Evolutionary conservation across 2,113 vertebrate genomes (phyloP).

Genomic region (Syrrhaptes paradoxus): DNA sequence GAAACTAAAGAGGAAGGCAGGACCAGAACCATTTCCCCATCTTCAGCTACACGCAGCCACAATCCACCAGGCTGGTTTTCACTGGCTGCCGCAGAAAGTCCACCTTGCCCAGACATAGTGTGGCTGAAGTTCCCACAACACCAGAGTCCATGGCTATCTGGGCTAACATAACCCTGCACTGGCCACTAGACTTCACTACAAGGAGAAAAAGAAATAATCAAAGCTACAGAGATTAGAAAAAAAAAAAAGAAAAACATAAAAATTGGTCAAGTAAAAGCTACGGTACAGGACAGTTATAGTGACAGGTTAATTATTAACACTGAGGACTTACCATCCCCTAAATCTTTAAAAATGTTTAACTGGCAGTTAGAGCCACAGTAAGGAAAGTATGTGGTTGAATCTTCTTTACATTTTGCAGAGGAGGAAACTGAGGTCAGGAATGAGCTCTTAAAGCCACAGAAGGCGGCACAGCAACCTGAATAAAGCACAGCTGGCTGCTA

Average conservation of each 20-base stretch:
- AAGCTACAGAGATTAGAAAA: neutral
- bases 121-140: neutral
- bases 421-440: neutral
- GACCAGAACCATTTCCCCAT: neutral
- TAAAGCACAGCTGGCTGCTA: neutral
- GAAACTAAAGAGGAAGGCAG: neutral
- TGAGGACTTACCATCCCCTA: neutral
- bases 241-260: neutral
- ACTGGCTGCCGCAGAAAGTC: neutral
- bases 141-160: neutral
- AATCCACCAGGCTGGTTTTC: neutral
- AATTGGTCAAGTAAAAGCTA: neutral
- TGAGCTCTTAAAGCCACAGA: neutral
- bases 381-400: neutral
- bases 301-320: conserved; percentile 53
- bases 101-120: neutral
- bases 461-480: neutral
- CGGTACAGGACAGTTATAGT: neutral
- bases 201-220: neutral
- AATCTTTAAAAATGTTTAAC: conserved; percentile 62
- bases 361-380: neutral
- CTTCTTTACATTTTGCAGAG: neutral
- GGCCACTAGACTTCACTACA: neutral
- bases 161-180: neutral
- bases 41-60: neutral